Base-by-base conservation (phyloP, 2,113 vertebrate genomes). In the Cathartes aura region DNA sequence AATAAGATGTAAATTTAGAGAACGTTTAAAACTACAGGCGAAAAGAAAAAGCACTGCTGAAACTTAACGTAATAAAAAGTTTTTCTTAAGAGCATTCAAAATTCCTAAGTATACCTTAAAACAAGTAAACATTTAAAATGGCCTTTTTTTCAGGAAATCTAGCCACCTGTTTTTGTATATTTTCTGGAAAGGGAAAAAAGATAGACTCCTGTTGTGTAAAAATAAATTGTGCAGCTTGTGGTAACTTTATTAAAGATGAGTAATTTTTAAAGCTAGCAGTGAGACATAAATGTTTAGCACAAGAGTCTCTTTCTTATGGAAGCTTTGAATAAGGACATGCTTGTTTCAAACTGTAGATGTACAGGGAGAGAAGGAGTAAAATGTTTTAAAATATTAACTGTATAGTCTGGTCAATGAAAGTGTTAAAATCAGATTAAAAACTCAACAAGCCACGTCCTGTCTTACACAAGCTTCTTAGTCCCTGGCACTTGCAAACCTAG, bases 151-250 rank as follows among this genome's bases (percentile, higher is more conserved):
- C 67, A 96, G 96, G 95, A 98, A 98, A 96, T 89, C 78, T 91
- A 96, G 87, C 96, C 97, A 98, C 98, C 98, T 98, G 97, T 67
- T 96, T 97, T 91, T 98, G 95, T 98, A 97, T 98, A 98, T 97
- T 97, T 98, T 97, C 83, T 97, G 86, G 85, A 97, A 73, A 63
- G n/a, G 30, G 60, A 56, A 89, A 94, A 52, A 95, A 97, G 93
- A 95, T 94, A 97, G 96, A 93, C 81, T 92, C 86, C 75, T 62
- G 93, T 97, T 97, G 91, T 95, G 95, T 90, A 94, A 97, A 97
- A 98, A 90, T 92, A 96, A 98, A 97, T 98, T 84, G 81, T 96
- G 86, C 85, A 84, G 55, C 95, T 97, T 97, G 93, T 93, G 93
- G 89, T 90, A 76, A 80, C 93, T 98, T 98, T 96, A 97, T 85